phyloP scores from a whole-genome alignment of 1,140 invertebrate genomes.

The Fopius arisanus region DNA sequence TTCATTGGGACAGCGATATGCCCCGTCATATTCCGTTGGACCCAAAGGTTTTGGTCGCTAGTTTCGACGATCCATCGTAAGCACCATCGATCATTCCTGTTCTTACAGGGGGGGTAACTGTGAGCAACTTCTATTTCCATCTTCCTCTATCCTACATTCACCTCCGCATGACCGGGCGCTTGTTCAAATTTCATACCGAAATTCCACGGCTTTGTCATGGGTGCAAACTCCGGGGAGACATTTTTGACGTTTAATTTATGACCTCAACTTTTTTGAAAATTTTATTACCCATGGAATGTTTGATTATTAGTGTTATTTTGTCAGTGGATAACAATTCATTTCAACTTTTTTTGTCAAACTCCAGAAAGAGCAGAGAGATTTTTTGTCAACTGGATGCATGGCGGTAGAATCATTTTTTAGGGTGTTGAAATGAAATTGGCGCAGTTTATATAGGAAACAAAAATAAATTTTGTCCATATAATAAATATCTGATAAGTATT shows the following conservation, averaged over 20 bases:
- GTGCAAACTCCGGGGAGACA: not conserved
- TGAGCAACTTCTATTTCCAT: not conserved
- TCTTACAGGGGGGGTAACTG: not conserved
- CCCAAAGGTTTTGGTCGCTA: constrained; percentile 10
- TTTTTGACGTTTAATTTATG: not conserved
- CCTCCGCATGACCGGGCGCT: not conserved
- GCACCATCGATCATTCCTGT: constrained; percentile 21
- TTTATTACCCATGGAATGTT: not conserved
- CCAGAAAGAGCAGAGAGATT: no score
- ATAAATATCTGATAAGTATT: no score
- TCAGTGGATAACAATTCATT: no score
- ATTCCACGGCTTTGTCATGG: not conserved
- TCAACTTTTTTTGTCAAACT: no score
- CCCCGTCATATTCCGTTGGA: constrained; percentile 20
- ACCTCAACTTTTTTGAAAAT: not conserved
- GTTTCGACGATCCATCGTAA: constrained; percentile 22
- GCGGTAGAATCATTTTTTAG: no score
- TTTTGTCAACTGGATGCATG: no score
- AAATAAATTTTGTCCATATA: no score
- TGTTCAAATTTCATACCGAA: not conserved
- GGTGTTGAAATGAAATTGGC: no score
- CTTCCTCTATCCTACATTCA: not conserved
- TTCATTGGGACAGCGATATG: constrained; percentile 29
- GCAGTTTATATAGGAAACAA: no score
- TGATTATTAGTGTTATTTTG: no score